A percentile compares a stretch with the other conserved stretches of the same genome.
Conservation (phyloP, 2,888 invertebrate species). For the Philaethria dido region DNA sequence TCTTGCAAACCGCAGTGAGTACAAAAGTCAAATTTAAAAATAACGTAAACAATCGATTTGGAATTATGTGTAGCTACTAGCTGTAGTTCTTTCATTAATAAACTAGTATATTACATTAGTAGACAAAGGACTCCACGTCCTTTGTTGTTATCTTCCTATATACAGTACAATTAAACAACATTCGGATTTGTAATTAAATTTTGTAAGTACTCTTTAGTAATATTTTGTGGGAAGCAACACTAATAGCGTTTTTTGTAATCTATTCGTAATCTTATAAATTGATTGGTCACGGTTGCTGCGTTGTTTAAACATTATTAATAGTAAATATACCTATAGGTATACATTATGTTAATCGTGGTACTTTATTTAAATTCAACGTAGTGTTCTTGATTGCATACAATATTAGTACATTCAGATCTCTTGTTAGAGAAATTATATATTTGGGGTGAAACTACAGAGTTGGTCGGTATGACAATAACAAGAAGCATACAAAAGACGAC, state of each 20-base stretch:
- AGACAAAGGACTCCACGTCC: neutral
- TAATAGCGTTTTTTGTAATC: neutral
- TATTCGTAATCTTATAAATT: neutral
- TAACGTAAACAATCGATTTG: neutral
- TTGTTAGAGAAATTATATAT: neutral
- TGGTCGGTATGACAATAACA: too few relatives aligned
- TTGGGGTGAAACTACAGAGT: too few relatives aligned
- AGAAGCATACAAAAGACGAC: neutral
- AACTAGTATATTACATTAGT: neutral
- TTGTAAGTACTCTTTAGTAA: too few relatives aligned
- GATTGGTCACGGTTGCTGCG: neutral
- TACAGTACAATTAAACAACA: too few relatives aligned
- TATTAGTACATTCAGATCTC: neutral
- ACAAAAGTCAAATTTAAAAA: neutral
- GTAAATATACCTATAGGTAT: neutral
- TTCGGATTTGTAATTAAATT: too few relatives aligned
- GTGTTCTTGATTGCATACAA: neutral
- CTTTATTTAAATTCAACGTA: neutral
- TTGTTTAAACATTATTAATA: constrained; percentile 4
- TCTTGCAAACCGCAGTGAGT: constrained; percentile 2
- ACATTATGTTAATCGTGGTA: neutral
- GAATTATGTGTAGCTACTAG: neutral
- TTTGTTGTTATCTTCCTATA: too few relatives aligned
- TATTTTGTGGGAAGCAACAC: too few relatives aligned
- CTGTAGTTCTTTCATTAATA: too few relatives aligned